Evolutionary conservation across 2,888 invertebrate species (phyloP).

Genomic region (Seladonia tumulorum): DNA sequence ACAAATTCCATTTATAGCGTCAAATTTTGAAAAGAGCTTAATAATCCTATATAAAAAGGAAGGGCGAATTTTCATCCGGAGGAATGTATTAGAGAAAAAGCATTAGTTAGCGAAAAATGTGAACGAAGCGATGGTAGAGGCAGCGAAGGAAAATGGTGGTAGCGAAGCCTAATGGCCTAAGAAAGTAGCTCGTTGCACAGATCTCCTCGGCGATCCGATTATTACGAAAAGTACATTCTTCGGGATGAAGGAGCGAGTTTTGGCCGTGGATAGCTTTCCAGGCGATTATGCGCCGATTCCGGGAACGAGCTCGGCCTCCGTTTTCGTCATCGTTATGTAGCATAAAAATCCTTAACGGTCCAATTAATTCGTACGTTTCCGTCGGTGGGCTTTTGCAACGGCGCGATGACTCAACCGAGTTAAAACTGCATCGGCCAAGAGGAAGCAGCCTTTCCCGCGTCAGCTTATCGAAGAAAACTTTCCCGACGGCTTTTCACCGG

Average conservation of each 20-base stretch:
- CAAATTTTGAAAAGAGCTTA: too few species aligned
- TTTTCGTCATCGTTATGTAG: conserved; percentile 3
- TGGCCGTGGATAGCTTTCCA: not conserved
- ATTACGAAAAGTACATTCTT: not conserved
- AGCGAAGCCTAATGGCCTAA: not conserved
- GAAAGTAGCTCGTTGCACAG: not conserved
- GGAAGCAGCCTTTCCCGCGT: conserved; percentile 1
- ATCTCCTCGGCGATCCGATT: not conserved
- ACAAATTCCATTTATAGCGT: too few species aligned
- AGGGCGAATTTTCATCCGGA: too few species aligned
- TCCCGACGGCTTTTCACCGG: conserved; percentile 26
- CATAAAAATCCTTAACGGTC: conserved; percentile 7
- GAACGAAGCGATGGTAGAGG: too few species aligned
- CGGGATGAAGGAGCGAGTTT: not conserved
- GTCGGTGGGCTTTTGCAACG: conserved; percentile 28
- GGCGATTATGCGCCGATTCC: not conserved
- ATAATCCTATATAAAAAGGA: too few species aligned
- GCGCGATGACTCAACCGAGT: conserved; percentile 40
- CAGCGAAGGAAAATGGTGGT: too few species aligned
- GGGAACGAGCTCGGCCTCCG: not conserved
- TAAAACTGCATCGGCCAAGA: conserved; percentile 33
- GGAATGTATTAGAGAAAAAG: too few species aligned
- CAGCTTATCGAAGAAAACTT: conserved; percentile 55
- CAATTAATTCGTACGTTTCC: not conserved
- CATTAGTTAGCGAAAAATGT: too few species aligned